These are phyloP conservation scores for Aotus griseimembra DNA, from an alignment of 2,797 vertebrate species.

Conservation along the genomic window DNA sequence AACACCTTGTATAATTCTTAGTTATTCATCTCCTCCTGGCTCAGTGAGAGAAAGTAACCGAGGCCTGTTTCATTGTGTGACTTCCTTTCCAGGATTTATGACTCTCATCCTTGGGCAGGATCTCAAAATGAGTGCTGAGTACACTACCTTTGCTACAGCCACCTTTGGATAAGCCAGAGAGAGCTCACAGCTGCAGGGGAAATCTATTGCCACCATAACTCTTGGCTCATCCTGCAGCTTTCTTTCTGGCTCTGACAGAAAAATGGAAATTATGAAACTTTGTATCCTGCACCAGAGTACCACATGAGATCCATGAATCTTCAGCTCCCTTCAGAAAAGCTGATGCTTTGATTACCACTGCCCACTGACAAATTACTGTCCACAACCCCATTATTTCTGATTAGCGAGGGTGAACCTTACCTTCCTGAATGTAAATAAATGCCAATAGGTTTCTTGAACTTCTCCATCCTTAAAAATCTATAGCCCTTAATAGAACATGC, in stretches of 20 bases:
- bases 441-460: not conserved
- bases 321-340: not conserved
- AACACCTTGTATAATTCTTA: not conserved
- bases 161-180: constrained; percentile 3
- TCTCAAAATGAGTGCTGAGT: constrained; percentile 22
- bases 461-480: not conserved
- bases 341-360: not conserved
- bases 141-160: not conserved
- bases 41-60: not conserved
- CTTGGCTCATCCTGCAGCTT: not conserved
- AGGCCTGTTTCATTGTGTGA: not conserved
- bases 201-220: constrained; percentile 8
- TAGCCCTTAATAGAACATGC: not conserved
- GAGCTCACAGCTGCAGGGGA: not conserved
- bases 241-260: not conserved
- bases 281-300: not conserved
- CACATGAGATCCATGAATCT: constrained; percentile 2
- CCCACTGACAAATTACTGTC: not conserved
- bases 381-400: not conserved
- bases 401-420: not conserved
- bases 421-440: not conserved
- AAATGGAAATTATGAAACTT: constrained; percentile 27
- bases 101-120: constrained; percentile 2
- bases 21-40: not conserved
- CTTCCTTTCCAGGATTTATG: constrained; percentile 40